These are phyloP conservation scores for Eunapius fragilis DNA, from an alignment of 37 sponge, comb jelly and placozoan species.

Conservation along the genomic window DNA sequence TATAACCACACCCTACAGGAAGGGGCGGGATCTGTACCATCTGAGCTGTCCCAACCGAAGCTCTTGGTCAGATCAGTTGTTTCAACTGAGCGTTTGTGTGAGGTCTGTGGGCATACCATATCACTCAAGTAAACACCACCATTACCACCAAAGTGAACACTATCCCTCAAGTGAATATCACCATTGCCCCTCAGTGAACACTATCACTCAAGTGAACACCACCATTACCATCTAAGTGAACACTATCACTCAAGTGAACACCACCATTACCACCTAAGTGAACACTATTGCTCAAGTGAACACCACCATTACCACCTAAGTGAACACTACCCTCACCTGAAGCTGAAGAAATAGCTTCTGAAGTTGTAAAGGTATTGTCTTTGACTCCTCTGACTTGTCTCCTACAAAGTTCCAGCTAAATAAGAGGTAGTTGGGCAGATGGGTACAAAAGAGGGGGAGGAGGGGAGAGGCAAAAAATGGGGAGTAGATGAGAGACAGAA, in stretches of 20 bases:
- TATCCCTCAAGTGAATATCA: too few relatives aligned
- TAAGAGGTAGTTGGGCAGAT: background rate
- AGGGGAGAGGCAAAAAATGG: background rate
- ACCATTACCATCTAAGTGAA: too few relatives aligned
- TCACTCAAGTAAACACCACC: background rate
- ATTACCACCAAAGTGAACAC: too few relatives aligned
- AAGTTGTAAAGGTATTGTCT: slow-evolving; percentile 89
- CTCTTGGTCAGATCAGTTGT: slow-evolving; percentile 95
- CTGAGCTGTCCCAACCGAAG: slow-evolving; percentile 97
- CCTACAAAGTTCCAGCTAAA: slow-evolving; percentile 25
- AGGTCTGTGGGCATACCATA: slow-evolving; percentile 42
- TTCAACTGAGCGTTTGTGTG: slow-evolving; percentile 86
- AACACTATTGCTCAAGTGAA: background rate
- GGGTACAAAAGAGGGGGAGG: background rate
- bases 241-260: too few relatives aligned
- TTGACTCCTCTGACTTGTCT: slow-evolving; percentile 37
- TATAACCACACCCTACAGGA: background rate
- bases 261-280: background rate
- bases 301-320: background rate
- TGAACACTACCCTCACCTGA: slow-evolving; percentile 40
- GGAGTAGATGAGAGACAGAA: background rate
- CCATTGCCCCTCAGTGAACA: too few relatives aligned
- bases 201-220: too few relatives aligned
- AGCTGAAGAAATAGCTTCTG: slow-evolving; percentile 87
- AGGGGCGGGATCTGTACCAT: slow-evolving; percentile 53